Base-by-base conservation (phyloP, 30 jellyfish, hydroid and myxozoan genomes). In the Nemopilema nomurai region DNA sequence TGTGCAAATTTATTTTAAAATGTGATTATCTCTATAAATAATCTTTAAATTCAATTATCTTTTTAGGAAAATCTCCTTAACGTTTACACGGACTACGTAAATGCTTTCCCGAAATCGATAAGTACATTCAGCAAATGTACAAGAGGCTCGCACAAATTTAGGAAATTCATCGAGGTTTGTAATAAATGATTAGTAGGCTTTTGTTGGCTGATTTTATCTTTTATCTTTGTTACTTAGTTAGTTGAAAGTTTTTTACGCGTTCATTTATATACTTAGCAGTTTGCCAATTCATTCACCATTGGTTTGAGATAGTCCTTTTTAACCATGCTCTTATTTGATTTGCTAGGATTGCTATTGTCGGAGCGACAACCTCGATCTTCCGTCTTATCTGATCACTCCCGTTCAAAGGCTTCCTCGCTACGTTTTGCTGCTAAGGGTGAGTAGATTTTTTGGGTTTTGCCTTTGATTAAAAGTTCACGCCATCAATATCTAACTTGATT, bases 321-420 rank as follows among this genome's bases (percentile, higher is more conserved):
- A 9, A 27, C 1, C 16, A 1, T 0, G 0, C 18, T 78, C 19
- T 78, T 21, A 3, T 1, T 68, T 8, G 18, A 41, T 29, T 23
- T 30, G 22, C 0, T 70, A 84, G 93, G 85, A 73, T 4, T 84
- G 93, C 1, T 84, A 84, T 32, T 80, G 78, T 41, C 73, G 76
- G 72, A 73, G 95, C 49, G 98, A 87, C 74, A 93, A 89, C 62
- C 86, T 93, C 22, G 98, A 93, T 83, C 79, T 93, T 23, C 97
- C 98, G 0, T 93, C 98, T 22, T 93, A 81, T 50, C 91, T 93
- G 20, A 69, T 93, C 72, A 88, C 98, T 1, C 98, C 98, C 0
- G 98, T 93, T 7, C 98, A 93, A 51, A 53, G 98, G 62, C 91
- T 93, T 8, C 98, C 98, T 22, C 57, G 98, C 74, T 93, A 93